Evolutionary conservation across 2,113 vertebrate species (phyloP).

Genomic region (Pan troglodytes): NHGRI_mPanTro3-v2.1_pri NC_072404.2:140318501-140319000

Average conservation of each 20-base stretch:
- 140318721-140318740: background rate
- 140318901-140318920: background rate
- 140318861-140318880: background rate
- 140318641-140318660: background rate
- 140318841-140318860: background rate
- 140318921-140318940: background rate
- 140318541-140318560: background rate
- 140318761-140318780: background rate
- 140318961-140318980: background rate
- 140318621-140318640: background rate
- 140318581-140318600: background rate
- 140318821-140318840: background rate
- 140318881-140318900: background rate
- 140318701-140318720: background rate
- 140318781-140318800: background rate
- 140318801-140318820: background rate
- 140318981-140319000: background rate
- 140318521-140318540: background rate
- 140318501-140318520: background rate
- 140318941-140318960: background rate
- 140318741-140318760: background rate
- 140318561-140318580: background rate
- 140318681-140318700: background rate
- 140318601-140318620: background rate
- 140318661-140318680: background rate